Evolutionary conservation across 2,888 invertebrate genomes (phyloP).

Genomic region (Cylloceria caligata): DNA sequence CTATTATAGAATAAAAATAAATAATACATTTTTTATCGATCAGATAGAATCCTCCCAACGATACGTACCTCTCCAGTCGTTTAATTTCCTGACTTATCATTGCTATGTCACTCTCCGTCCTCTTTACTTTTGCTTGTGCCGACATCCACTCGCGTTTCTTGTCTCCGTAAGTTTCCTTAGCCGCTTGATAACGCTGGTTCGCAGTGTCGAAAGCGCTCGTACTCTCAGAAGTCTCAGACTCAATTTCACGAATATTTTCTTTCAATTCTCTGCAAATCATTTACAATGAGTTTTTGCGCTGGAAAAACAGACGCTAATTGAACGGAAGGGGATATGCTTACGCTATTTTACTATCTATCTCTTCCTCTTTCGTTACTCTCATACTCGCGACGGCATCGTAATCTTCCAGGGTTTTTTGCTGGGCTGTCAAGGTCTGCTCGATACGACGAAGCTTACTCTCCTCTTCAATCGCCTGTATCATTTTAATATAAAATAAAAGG

Average conservation of each 20-base stretch:
- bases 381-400: constrained; percentile 70
- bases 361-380: constrained; percentile 72
- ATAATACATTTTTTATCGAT: not conserved
- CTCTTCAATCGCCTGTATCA: constrained; percentile 69
- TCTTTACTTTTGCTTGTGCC: constrained; percentile 75
- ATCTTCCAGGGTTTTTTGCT: constrained; percentile 76
- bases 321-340: constrained; percentile 77
- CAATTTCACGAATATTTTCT: constrained; percentile 69
- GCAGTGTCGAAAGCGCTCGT: constrained; percentile 26
- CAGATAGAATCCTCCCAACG: not conserved
- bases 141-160: constrained; percentile 72
- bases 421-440: constrained; percentile 82
- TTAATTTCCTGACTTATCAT: constrained; percentile 76
- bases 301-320: not conserved
- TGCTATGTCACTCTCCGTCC: constrained; percentile 80
- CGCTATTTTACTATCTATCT: constrained; percentile 83
- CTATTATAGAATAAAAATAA: not conserved
- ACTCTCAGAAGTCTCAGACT: constrained; percentile 70
- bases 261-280: constrained; percentile 49
- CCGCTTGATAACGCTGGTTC: constrained; percentile 66
- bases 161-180: constrained; percentile 67
- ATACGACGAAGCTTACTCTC: constrained; percentile 83
- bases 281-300: not conserved
- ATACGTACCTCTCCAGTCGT: constrained; percentile 80
- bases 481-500: not conserved